These are phyloP conservation scores for Cranoglanis bouderius DNA, from an alignment of 2,113 vertebrate genomes.

Conservation along the genomic window DNA sequence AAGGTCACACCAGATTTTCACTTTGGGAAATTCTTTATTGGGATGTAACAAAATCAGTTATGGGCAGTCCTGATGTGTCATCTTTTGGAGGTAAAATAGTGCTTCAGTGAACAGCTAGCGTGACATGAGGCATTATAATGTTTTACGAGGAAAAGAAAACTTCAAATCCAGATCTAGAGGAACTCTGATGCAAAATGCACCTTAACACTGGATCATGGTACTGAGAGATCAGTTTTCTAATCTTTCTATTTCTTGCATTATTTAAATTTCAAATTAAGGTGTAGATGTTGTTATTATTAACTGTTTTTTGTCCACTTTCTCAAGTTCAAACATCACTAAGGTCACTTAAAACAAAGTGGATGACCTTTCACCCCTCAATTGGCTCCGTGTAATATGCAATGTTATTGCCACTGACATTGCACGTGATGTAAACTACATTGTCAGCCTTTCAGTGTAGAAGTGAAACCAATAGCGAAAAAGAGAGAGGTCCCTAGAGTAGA, in stretches of 20 bases:
- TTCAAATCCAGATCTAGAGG: neutral
- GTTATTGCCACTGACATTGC: neutral
- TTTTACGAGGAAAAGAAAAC: neutral
- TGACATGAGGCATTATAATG: too few relatives aligned
- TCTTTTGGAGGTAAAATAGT: neutral
- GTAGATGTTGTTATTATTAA: neutral
- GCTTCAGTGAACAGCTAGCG: neutral
- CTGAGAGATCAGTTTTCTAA: neutral
- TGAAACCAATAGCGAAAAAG: slow-evolving; percentile 5
- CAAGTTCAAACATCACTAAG: neutral
- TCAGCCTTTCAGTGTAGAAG: slow-evolving; percentile 6
- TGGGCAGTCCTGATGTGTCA: neutral
- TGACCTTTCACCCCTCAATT: neutral
- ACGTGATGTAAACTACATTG: neutral
- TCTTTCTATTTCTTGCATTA: neutral
- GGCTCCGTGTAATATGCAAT: neutral
- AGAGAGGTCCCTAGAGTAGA: neutral
- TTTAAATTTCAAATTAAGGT: neutral
- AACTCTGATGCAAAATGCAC: neutral
- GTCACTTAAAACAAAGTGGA: neutral
- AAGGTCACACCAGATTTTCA: neutral
- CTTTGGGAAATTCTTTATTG: too few relatives aligned
- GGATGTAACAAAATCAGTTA: neutral
- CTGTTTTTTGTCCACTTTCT: neutral
- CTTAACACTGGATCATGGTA: neutral